Conservation (phyloP, 2,888 invertebrate genomes). For the Andricus curvator region DNA sequence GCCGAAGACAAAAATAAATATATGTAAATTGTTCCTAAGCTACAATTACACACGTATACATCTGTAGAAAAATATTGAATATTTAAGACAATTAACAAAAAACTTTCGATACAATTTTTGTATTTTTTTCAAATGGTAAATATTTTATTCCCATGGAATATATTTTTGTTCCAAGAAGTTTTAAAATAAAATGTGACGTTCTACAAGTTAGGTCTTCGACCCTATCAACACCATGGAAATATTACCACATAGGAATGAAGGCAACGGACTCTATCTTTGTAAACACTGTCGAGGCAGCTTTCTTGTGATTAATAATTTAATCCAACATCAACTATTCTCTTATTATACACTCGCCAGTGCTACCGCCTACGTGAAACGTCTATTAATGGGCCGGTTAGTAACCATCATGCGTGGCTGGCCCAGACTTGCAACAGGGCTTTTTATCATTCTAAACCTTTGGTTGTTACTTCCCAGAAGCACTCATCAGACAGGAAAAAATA, state of each 20-base stretch:
- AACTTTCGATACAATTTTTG: too few species aligned
- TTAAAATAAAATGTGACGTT: not conserved
- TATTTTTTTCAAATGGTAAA: not conserved
- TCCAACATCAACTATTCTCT: not conserved
- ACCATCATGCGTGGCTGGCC: not conserved
- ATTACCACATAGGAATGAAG: not conserved
- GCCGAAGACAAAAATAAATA: not conserved
- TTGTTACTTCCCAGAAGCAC: not conserved
- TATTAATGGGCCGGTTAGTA: conserved; percentile 8
- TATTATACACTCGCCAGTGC: not conserved
- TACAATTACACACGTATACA: too few species aligned
- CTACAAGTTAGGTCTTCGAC: not conserved
- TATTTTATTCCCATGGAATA: not conserved
- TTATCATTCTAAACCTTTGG: not conserved
- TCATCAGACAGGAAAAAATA: not conserved
- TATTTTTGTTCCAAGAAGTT: not conserved
- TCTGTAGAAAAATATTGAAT: too few species aligned
- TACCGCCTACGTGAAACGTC: not conserved
- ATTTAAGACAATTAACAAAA: too few species aligned
- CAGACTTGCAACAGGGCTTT: not conserved
- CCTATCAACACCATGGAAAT: not conserved
- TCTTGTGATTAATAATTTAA: not conserved
- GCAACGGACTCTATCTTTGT: not conserved
- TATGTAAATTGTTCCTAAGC: not conserved
- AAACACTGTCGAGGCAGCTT: not conserved